A percentile compares a stretch with the other conserved stretches of the same genome.
phyloP scores from a whole-genome alignment of 2,113 vertebrate genomes.

The Ciconia stormi region DNA sequence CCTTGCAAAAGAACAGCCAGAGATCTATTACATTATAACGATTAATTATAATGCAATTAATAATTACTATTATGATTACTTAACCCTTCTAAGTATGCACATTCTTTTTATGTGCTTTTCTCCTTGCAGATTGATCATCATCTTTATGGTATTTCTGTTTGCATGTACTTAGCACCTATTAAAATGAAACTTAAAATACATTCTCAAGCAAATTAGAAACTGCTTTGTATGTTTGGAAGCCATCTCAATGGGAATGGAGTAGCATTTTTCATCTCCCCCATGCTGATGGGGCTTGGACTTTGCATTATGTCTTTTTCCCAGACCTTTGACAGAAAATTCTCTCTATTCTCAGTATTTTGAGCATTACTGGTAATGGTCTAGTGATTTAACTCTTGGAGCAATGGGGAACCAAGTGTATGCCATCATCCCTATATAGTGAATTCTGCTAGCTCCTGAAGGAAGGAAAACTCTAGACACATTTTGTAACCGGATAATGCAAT shows the following conservation, averaged over 20 bases:
- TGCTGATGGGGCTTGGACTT: not conserved
- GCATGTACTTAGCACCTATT: not conserved
- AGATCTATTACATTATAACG: not conserved
- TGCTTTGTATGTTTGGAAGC: not conserved
- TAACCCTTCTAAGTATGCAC: not conserved
- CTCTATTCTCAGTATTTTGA: not conserved
- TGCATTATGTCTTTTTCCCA: not conserved
- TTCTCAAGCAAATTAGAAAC: not conserved
- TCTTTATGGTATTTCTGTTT: slow-evolving; percentile 1
- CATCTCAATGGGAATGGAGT: not conserved
- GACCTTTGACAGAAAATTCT: not conserved
- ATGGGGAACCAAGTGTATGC: not conserved
- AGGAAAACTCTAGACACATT: not conserved
- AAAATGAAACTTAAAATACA: not conserved
- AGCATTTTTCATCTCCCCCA: not conserved
- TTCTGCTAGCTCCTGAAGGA: not conserved
- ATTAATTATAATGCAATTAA: slow-evolving; percentile 13
- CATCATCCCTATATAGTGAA: not conserved
- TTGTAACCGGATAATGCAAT: not conserved
- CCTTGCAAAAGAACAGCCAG: not conserved
- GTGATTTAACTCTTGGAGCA: slow-evolving; percentile 8
- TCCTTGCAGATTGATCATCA: not conserved
- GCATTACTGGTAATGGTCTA: not conserved
- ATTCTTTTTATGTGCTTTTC: not conserved
- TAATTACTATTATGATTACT: not conserved